These are phyloP conservation scores for Papilio helenus DNA, from an alignment of 1,140 invertebrate genomes.

Conservation along the genomic window DNA sequence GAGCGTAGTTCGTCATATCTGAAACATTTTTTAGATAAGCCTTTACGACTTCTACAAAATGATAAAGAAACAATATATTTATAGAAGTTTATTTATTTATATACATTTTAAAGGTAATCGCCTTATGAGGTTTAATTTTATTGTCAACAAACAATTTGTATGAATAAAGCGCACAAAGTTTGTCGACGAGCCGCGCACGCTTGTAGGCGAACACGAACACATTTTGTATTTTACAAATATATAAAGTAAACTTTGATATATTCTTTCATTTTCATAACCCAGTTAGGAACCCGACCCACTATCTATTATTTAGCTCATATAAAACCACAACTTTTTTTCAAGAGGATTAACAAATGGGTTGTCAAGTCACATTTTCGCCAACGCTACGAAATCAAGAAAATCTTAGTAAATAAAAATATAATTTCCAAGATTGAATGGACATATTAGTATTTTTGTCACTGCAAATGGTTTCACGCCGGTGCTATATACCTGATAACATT, in stretches of 20 bases:
- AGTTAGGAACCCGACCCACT: too few species aligned
- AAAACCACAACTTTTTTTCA: not conserved
- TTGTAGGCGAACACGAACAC: slow-evolving; percentile 45
- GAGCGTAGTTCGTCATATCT: not conserved
- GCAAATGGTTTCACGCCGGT: not conserved
- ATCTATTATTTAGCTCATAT: not conserved
- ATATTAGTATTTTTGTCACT: not conserved
- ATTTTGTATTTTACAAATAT: slow-evolving; percentile 78
- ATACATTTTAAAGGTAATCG: not conserved
- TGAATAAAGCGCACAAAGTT: slow-evolving; percentile 59
- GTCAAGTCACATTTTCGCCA: not conserved
- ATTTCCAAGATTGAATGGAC: not conserved
- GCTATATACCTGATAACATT: not conserved
- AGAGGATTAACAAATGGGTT: not conserved
- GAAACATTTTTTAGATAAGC: not conserved
- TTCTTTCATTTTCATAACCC: slow-evolving; percentile 17
- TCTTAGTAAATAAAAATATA: not conserved
- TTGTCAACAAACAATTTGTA: not conserved
- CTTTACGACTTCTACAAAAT: slow-evolving; percentile 1
- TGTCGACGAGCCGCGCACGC: slow-evolving; percentile 44
- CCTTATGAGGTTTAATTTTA: not conserved
- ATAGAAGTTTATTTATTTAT: not conserved
- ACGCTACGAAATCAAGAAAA: not conserved
- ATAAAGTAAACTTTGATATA: slow-evolving; percentile 64
- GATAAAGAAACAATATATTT: not conserved